Evolutionary conservation across 2,113 vertebrate species (phyloP), one percentile per base, ranked within the genome.

Genomic region (Podilymbus podiceps): DNA sequence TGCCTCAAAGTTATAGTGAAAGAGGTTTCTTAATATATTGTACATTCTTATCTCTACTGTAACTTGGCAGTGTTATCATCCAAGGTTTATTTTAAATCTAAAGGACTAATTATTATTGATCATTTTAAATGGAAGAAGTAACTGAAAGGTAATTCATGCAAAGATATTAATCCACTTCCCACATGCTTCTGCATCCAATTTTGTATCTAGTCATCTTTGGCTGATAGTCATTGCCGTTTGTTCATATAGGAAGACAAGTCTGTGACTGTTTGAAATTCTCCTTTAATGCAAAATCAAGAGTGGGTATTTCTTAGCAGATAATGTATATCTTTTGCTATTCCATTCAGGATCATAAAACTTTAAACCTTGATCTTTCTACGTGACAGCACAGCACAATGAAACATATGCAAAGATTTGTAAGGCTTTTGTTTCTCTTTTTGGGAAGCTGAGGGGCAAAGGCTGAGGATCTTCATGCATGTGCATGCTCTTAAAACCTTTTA

Each of bases 1-100:
- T 97, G 94, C 96, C 95, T 96, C 76, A 93, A 84, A 96, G 96
- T 96, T 92, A 95, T 17, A 83, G 91, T 56, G 90, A 82, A 88
- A 95, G 79, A 93, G 76, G n/a, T 96, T 97, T 96, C 84, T 71
- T 96, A 95, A 76, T 93, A 88, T 76, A 68, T 66, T 88, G 58
- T 94, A 14, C 2, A 4, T 93, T 94, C 95, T 96, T 97, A 97
- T 95, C 94, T 97, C 67, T 80, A 2, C 74, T 90, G 71, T 86
- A 93, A 90, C 72, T 96, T 97, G 91, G 95, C 90, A 86, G 25
- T 71, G 67, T 49, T 90, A 58, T 11, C 28, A 88, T 91, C 89
- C 82, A 94, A 86, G 85, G 79, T 94, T 95, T 88, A 74, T 89
- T 92, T 95, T 93, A 90, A 80, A 75, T 90, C 76, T 85, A 12